phyloP scores from a whole-genome alignment of 2,113 vertebrate genomes.

The Hippoglossus stenolepis region DNA sequence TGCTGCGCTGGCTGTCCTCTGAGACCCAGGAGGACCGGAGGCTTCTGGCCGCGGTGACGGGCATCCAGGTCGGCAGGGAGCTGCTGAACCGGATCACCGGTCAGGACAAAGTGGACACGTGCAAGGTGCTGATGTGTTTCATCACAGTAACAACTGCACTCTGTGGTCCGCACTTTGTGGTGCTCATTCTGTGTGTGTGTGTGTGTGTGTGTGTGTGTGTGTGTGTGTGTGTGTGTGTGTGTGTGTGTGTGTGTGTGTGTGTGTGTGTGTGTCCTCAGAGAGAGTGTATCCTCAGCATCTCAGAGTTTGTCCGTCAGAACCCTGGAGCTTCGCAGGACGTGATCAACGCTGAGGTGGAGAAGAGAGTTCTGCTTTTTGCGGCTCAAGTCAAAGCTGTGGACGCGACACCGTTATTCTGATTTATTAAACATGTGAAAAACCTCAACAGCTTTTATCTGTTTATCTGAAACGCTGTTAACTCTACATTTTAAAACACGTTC shows the following conservation, averaged over 20 bases:
- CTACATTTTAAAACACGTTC: not conserved
- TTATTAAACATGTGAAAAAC: not conserved
- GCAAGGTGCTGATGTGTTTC: conserved; percentile 66
- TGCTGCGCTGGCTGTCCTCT: conserved; percentile 76
- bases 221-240: too few species aligned
- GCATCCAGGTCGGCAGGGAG: conserved; percentile 71
- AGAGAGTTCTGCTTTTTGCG: conserved; percentile 80
- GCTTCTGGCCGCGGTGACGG: conserved; percentile 66
- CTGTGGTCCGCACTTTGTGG: not conserved
- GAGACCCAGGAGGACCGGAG: conserved; percentile 70
- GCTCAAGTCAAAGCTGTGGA: conserved; percentile 74
- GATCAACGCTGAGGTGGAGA: conserved; percentile 78
- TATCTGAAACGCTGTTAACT: not conserved
- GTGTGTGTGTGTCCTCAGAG: conserved; percentile 63
- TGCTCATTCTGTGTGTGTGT: not conserved
- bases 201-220: too few species aligned
- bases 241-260: too few species aligned
- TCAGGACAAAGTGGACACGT: conserved; percentile 75
- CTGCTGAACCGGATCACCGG: conserved; percentile 76
- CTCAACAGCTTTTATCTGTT: not conserved
- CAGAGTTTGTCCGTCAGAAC: conserved; percentile 73
- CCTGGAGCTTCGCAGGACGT: conserved; percentile 69
- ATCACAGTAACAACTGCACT: not conserved
- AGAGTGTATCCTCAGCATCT: conserved; percentile 78
- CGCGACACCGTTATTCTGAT: conserved; percentile 40